Conservation (phyloP, 2,113 vertebrate species). For the Chaetorhynchus papuensis region DNA sequence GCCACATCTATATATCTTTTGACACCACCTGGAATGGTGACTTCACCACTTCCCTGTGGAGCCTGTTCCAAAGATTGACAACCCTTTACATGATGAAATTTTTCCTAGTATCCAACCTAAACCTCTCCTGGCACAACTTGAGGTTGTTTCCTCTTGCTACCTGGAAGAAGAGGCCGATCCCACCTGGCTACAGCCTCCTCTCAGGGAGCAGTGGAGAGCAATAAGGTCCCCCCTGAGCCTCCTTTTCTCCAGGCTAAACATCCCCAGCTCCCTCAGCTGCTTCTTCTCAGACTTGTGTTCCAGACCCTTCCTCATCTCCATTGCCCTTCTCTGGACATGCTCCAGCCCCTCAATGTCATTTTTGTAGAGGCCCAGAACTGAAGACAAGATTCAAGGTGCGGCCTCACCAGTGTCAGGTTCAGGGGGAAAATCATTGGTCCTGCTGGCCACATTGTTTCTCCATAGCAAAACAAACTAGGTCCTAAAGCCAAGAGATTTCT, state of each 20-base stretch:
- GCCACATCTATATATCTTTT: background rate
- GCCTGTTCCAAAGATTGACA: background rate
- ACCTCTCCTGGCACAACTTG: background rate
- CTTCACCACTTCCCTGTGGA: background rate
- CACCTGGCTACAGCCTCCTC: background rate
- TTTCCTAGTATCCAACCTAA: background rate
- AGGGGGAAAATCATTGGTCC: background rate
- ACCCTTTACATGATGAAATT: background rate
- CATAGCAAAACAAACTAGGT: background rate
- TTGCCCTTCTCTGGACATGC: background rate
- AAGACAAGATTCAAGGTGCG: accelerated
- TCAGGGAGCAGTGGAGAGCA: accelerated
- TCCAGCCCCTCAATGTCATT: background rate
- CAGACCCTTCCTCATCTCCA: background rate
- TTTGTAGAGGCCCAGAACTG: background rate
- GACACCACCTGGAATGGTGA: background rate
- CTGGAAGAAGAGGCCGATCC: accelerated
- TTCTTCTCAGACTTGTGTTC: background rate
- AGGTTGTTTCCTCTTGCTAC: background rate
- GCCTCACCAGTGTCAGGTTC: accelerated
- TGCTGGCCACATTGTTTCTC: background rate
- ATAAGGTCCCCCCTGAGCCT: background rate
- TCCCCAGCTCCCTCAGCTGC: background rate
- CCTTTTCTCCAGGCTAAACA: background rate
- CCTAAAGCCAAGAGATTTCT: background rate